A percentile compares a stretch with the other conserved stretches of the same genome.
phyloP scores from a whole-genome alignment of 2,797 vertebrate species.

The Diplodus puntazzo region DNA sequence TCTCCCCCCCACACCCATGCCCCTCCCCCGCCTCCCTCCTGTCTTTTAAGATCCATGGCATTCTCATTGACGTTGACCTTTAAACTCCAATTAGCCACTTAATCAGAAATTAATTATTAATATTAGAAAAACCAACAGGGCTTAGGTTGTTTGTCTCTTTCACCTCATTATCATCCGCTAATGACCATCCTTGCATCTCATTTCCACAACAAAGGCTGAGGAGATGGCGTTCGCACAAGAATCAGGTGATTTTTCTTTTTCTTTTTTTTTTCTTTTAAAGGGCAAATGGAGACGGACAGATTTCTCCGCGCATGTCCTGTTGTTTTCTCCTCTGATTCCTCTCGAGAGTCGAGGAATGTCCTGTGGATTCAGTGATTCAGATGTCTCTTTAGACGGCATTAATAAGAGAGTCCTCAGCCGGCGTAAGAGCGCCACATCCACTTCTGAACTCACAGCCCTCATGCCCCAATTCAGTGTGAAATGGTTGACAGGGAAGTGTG shows the following conservation, averaged over 20 bases:
- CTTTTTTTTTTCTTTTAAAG: constrained; percentile 52
- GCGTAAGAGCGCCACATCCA: constrained; percentile 45
- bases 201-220: constrained; percentile 81
- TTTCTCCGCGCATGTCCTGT: constrained; percentile 10
- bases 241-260: constrained; percentile 62
- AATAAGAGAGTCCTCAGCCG: constrained; percentile 59
- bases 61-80: constrained; percentile 86
- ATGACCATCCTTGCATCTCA: constrained; percentile 86
- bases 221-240: constrained; percentile 64
- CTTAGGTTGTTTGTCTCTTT: constrained; percentile 86
- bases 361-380: constrained; percentile 58
- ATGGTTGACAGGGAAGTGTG: constrained; percentile 69
- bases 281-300: constrained; percentile 53
- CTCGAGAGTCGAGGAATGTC: constrained; percentile 34
- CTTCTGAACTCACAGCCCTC: constrained; percentile 60
- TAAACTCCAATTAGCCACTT: constrained; percentile 88
- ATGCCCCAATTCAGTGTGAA: constrained; percentile 70
- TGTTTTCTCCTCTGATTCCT: constrained; percentile 44
- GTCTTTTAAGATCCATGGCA: constrained; percentile 74
- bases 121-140: constrained; percentile 87
- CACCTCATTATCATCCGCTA: constrained; percentile 88
- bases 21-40: constrained; percentile 47
- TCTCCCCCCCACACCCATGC: constrained; percentile 25
- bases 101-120: constrained; percentile 88
- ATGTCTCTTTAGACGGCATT: constrained; percentile 64